A percentile compares a stretch with the other conserved stretches of the same genome.
These are phyloP conservation scores for Eristalis pertinax DNA, from an alignment of 2,888 invertebrate species.

Conservation along the genomic window DNA sequence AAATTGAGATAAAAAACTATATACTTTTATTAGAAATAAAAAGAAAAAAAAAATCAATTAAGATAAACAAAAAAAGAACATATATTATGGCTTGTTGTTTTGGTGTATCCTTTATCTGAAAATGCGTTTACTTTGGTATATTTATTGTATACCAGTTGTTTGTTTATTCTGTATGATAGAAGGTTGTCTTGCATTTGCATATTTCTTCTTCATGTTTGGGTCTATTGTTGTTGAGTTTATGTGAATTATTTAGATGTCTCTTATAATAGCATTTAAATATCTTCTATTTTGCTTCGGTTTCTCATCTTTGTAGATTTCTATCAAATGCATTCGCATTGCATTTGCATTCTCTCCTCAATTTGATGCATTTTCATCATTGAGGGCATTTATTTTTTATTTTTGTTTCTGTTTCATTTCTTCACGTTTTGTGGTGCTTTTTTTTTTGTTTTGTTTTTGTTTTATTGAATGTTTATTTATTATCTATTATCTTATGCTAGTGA, in stretches of 20 bases:
- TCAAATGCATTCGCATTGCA: neutral
- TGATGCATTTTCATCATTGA: neutral
- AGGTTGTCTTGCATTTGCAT: conserved; percentile 25
- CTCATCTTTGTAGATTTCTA: conserved; percentile 11
- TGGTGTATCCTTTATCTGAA: conserved; percentile 71
- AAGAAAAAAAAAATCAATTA: neutral
- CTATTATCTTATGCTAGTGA: neutral
- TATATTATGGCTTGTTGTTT: conserved; percentile 51
- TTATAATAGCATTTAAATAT: neutral
- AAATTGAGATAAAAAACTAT: neutral
- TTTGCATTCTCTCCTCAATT: neutral
- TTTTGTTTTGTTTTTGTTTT: neutral
- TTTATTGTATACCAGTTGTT: conserved; percentile 30
- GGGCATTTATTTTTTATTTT: neutral
- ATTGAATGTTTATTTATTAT: neutral
- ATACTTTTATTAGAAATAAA: neutral
- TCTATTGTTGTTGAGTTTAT: conserved; percentile 41
- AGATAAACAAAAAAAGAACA: neutral
- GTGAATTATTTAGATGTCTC: neutral
- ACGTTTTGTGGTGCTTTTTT: neutral
- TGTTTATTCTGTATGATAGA: conserved; percentile 31
- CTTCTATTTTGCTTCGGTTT: conserved; percentile 2
- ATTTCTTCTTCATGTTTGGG: neutral
- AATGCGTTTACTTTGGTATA: conserved; percentile 53
- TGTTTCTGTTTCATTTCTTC: neutral